Conservation (phyloP, 1,140 invertebrate species). For the Ips nitidus region DNA sequence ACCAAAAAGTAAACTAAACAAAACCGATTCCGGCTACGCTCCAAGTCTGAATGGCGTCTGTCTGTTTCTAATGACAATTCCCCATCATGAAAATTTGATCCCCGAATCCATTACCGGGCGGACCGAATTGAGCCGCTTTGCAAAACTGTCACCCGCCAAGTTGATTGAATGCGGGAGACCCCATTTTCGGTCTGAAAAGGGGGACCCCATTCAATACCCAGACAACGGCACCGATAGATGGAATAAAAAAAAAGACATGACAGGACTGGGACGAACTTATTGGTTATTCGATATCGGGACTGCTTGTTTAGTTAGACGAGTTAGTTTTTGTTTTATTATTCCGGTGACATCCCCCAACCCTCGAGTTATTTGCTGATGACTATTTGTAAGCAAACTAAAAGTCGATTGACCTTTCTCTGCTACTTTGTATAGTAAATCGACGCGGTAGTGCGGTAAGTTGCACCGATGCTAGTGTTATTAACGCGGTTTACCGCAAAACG, state of each 20-base stretch:
- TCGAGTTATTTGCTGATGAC: not conserved
- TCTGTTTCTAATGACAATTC: not conserved
- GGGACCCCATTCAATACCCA: not conserved
- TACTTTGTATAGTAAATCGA: not conserved
- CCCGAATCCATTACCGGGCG: constrained; percentile 3
- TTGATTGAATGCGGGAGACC: constrained; percentile 1
- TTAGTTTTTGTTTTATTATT: not conserved
- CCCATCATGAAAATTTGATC: constrained; percentile 6
- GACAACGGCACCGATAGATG: not conserved
- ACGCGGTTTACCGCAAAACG: not conserved
- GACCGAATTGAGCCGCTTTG: not conserved
- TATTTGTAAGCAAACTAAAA: not conserved
- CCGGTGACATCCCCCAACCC: not conserved
- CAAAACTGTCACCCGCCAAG: not conserved
- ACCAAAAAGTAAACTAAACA: no score
- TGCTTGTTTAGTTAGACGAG: not conserved
- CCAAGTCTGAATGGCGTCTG: not conserved
- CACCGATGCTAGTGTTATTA: not conserved
- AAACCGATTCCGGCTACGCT: no score
- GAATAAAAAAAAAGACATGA: not conserved
- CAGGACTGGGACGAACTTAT: not conserved
- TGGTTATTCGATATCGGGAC: not conserved
- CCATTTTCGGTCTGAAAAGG: not conserved
- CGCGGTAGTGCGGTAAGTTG: not conserved
- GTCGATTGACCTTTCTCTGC: not conserved